Base-by-base conservation (phyloP, 2,888 invertebrate genomes). In the Bruchidius siliquastri region DNA sequence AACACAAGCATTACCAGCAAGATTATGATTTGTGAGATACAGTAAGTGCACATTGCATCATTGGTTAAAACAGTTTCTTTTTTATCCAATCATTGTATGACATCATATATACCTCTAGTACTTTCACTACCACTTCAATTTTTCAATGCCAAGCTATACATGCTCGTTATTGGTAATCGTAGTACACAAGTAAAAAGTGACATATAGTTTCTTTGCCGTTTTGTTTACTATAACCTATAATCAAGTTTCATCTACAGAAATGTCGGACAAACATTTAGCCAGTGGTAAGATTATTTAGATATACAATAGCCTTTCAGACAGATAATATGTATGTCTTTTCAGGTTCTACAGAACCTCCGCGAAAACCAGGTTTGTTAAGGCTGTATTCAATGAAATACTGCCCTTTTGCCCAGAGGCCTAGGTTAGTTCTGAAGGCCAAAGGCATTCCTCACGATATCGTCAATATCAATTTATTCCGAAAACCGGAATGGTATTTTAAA, bases 301-400 rank as follows among this genome's bases (percentile, higher is more conserved):
- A 30, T 67, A 67, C 69, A n/a, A 13, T 3, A 18, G 4, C 8
- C 13, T 21, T 13, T 6, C 10, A 22, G 21, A n/a, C 66, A 21
- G 1, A 67, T 0, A 8, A 18, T 13, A 20, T 4, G 8, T 66
- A n/a, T 18, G 26, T 20, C 30, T 71, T 82, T 85, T 66, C 83
- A 94, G 94, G 93, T 78, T 93, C 93, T 74, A 83, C 84, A 10
- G 87, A 90, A 71, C 94, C 94, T 0, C 87, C 90, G 18, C 87
- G 90, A 76, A 88, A 88, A 77, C 85, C 87, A 69, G 93, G 92
- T 0, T 90, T 92, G 81, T 84, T 94, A 69, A 91, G 94, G 2
- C 84, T 96, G 0, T 96, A 94, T 83, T 93, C 93, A 6, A 96
- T 95, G 95, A 89, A 94, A 80, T 95, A 93, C 85, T 96, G 96